Evolutionary conservation across 1,140 invertebrate species (phyloP).

Genomic region (Drosophila sucinea): DNA sequence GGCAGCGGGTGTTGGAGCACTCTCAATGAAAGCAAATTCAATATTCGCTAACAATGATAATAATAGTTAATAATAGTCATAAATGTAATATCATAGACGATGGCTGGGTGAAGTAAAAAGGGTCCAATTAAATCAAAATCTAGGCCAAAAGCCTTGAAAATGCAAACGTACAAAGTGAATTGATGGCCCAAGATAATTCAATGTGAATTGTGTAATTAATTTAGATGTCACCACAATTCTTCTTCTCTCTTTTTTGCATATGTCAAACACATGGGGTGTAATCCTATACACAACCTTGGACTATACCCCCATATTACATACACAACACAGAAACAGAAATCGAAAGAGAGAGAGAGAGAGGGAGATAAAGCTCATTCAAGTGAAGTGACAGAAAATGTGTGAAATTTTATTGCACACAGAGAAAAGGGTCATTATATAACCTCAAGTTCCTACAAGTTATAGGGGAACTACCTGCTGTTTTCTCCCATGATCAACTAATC

Average conservation of each 20-base stretch:
- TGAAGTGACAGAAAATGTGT: slow-evolving; percentile 5
- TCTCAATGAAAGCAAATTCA: slow-evolving; percentile 34
- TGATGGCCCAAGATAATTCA: slow-evolving; percentile 24
- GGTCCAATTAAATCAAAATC: slow-evolving; percentile 27
- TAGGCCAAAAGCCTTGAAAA: slow-evolving; percentile 47
- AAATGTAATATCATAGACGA: slow-evolving; percentile 33
- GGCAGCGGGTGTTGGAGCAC: no score
- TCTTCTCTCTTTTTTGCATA: slow-evolving; percentile 14
- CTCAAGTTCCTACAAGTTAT: no score
- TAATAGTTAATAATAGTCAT: slow-evolving; percentile 24
- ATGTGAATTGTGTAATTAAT: slow-evolving; percentile 7
- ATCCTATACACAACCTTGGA: slow-evolving; percentile 53
- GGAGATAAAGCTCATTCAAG: slow-evolving; percentile 13
- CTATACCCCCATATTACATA: slow-evolving; percentile 8
- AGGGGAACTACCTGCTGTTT: no score
- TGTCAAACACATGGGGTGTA: slow-evolving; percentile 45
- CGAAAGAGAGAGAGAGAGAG: neutral
- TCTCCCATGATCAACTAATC: no score
- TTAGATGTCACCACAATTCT: slow-evolving; percentile 10
- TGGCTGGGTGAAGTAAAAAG: slow-evolving; percentile 24
- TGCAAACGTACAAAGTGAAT: slow-evolving; percentile 33
- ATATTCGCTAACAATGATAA: slow-evolving; percentile 26
- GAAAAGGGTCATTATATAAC: neutral
- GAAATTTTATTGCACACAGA: slow-evolving; percentile 1
- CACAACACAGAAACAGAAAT: slow-evolving; percentile 2